Evolutionary conservation across 1,140 invertebrate species (phyloP), one percentile per base, ranked within the genome.

Genomic region (Sycobia sp.): DNA sequence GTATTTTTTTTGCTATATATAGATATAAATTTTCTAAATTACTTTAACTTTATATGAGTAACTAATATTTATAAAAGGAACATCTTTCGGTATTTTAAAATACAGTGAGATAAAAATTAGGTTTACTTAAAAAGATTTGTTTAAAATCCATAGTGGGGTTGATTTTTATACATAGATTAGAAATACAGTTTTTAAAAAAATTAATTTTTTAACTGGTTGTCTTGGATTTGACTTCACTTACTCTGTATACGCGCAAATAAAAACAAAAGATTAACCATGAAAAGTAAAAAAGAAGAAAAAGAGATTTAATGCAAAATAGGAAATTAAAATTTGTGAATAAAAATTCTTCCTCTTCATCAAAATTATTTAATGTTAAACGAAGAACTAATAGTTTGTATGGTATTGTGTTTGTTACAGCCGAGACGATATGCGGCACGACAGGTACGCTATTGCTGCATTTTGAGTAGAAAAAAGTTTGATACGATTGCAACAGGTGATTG

Each of bases 381-480:
- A 27, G 10, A 65, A 38, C 54, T 65, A 65, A 65, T 43, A 32
- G 47, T 65, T 53, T 65, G 36, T 65, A 20, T 62, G 61, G 44
- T 63, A 3, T 65, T 58, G 61, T 76, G 71, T 81, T 77, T 80
- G 76, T 82, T 82, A 77, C 79, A 82, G 80, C 78, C 78, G 79
- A 79, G 80, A 81, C 73, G 80, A 82, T 78, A 79, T 80, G 76
- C 75, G 80, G 72, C 82, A 82, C 72, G 83, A 84, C 79, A 84
- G 83, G 82, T 83, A 83, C 76, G 81, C 75, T 78, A 77, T 80
- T 74, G 74, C 73, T 81, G 76, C 73, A 79, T 80, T 80, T 73
- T 76, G 71, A 78, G 76, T 80, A 80, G 78, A 80, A 43, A 56
- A 54, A 53, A 58, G 38, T 76, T 78, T 79, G 72, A 77, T 80